Evolutionary conservation across 1,140 invertebrate species (phyloP), one percentile per base, ranked within the genome.

Genomic region (Tetramorium alpestre): DNA sequence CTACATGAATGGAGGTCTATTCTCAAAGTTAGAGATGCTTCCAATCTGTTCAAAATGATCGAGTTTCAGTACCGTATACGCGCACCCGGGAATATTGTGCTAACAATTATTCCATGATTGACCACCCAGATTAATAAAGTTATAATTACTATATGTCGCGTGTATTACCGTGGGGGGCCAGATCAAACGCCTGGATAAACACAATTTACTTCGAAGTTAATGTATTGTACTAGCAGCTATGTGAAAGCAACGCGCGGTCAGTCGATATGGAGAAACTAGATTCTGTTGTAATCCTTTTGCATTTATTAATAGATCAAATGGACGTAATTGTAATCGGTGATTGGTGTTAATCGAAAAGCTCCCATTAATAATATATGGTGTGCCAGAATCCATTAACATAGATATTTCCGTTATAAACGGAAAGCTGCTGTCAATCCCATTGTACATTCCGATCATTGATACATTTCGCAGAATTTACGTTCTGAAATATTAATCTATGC

Each of bases 41-140:
- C 11, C 69, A 84, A 75, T 84, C 69, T 84, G 80, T 62, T 49
- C 25, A 75, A 60, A 75, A 84, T 84, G 80, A 84, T 84, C 54
- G 69, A 84, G 80, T 84, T 84, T 84, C 54, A 60, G 41, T 54
- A 18, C 44, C 25, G 28, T 58, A 8, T 60, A 60, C 28, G 69
- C 73, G 22, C 25, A 75, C 54, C 13, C 4, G 51, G 11, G 69
- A 33, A 75, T 47, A 84, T 84, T 38, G 80, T 60, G n/a, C 80
- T 18, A 84, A 73, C 69, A 84, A 75, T 84, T 84, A 84, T 75
- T 28, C 69, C 54, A 49, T 49, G 80, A 84, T 75, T 84, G 80
- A 84, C 80, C 69, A 56, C n/a, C 69, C 60, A 60, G 54, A 84
- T 84, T 84, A 84, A 84, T 73, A 84, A 84, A 84, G 80, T 84